Percentiles rank a stretch among this genome's conserved stretches.
phyloP scores from a whole-genome alignment of 2,797 vertebrate species.

The Gallirallus australis region DNA sequence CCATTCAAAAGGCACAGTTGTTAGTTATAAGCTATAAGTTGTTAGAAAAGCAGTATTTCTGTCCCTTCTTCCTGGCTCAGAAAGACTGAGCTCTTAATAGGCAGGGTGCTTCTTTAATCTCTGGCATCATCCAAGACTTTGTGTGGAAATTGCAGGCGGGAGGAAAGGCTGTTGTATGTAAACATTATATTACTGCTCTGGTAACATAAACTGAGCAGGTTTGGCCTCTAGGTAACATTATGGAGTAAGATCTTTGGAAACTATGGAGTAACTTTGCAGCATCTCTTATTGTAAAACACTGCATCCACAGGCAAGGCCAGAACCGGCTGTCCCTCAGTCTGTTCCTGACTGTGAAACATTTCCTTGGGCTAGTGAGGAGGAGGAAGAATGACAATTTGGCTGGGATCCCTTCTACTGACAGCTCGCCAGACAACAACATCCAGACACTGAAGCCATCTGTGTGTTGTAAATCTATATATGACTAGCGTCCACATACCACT shows the following conservation, averaged over 20 bases:
- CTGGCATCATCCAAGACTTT: background rate
- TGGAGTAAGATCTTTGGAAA: background rate
- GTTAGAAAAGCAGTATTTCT: background rate
- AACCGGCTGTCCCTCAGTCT: background rate
- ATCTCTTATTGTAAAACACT: background rate
- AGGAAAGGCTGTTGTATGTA: background rate
- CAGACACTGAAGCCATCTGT: background rate
- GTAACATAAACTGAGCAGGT: background rate
- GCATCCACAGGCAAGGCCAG: background rate
- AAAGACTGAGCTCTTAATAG: background rate
- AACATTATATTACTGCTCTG: background rate
- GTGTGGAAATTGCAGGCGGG: background rate
- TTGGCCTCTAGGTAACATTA: background rate
- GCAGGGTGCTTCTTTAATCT: background rate
- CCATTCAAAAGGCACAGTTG: background rate
- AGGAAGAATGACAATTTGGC: background rate
- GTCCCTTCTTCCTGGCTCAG: background rate
- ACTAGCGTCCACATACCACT: background rate
- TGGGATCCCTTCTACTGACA: background rate
- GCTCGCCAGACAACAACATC: background rate
- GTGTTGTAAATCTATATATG: background rate
- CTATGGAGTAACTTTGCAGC: background rate
- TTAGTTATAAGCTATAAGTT: background rate
- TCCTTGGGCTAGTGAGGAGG: background rate
- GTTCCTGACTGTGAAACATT: background rate